Conservation (phyloP, 2,797 vertebrate genomes). For the Streptopelia turtur region DNA sequence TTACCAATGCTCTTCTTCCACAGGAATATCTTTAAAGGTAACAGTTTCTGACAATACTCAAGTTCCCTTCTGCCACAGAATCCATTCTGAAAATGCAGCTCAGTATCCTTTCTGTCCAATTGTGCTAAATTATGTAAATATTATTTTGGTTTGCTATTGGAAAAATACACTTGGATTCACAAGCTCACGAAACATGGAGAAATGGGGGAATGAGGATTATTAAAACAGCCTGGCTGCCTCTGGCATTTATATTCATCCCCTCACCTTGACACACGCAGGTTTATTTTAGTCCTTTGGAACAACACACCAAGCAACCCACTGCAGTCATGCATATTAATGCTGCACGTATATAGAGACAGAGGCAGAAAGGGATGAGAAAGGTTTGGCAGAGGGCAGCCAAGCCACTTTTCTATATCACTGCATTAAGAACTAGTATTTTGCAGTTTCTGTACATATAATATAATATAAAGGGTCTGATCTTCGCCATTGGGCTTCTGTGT, state of each 20-base stretch:
- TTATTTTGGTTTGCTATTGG: not conserved
- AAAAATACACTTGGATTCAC: not conserved
- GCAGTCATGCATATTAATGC: not conserved
- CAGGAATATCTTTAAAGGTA: not conserved
- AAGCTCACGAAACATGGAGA: not conserved
- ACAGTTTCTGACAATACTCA: not conserved
- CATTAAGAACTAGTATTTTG: not conserved
- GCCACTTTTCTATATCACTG: not conserved
- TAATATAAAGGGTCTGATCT: not conserved
- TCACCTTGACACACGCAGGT: not conserved
- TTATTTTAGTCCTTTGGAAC: slow-evolving; percentile 33
- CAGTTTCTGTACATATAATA: not conserved
- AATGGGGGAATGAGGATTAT: not conserved
- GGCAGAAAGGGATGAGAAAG: not conserved
- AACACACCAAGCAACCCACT: not conserved
- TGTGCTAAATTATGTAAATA: not conserved
- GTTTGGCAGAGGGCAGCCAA: not conserved
- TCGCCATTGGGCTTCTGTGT: not conserved
- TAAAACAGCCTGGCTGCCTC: not conserved
- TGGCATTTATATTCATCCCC: not conserved
- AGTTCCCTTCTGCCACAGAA: not conserved
- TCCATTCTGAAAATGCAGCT: slow-evolving; percentile 5
- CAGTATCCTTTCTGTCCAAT: not conserved
- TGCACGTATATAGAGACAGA: not conserved
- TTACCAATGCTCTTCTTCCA: not conserved